These are phyloP conservation scores for Pelodiscus sinensis DNA, from an alignment of 2,113 vertebrate species.

Conservation along the genomic window DNA sequence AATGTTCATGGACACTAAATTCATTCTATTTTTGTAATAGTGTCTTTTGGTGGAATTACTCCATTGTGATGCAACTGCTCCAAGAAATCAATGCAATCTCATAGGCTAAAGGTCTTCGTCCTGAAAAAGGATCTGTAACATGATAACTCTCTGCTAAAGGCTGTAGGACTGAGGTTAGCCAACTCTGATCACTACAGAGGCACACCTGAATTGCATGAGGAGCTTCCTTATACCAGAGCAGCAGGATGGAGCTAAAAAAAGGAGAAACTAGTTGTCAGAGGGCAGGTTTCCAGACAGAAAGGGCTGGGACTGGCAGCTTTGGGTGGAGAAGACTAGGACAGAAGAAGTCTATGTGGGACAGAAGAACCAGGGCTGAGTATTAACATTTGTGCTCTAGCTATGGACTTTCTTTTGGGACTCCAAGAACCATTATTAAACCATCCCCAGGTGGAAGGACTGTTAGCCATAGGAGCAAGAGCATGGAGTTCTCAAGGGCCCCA, in stretches of 20 bases:
- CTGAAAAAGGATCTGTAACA: not conserved
- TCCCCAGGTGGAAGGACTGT: not conserved
- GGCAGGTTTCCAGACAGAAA: not conserved
- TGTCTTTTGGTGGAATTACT: not conserved
- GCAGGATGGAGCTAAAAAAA: not conserved
- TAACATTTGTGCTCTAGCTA: not conserved
- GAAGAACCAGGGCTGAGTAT: not conserved
- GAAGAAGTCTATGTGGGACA: not conserved
- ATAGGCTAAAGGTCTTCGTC: accelerated
- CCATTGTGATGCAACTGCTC: not conserved
- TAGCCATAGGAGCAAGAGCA: not conserved
- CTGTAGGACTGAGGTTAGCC: not conserved
- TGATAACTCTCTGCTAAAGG: not conserved
- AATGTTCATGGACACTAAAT: not conserved
- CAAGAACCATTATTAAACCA: not conserved
- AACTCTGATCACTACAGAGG: not conserved
- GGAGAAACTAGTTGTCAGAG: not conserved
- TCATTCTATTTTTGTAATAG: not conserved
- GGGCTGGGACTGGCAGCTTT: not conserved
- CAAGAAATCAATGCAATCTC: not conserved
- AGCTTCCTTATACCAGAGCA: not conserved
- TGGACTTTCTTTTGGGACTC: not conserved
- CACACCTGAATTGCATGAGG: not conserved
- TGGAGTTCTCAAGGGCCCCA: not conserved
- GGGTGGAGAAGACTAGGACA: not conserved